phyloP scores from a whole-genome alignment of 2,113 vertebrate genomes.

The Eulemur macaco region DNA sequence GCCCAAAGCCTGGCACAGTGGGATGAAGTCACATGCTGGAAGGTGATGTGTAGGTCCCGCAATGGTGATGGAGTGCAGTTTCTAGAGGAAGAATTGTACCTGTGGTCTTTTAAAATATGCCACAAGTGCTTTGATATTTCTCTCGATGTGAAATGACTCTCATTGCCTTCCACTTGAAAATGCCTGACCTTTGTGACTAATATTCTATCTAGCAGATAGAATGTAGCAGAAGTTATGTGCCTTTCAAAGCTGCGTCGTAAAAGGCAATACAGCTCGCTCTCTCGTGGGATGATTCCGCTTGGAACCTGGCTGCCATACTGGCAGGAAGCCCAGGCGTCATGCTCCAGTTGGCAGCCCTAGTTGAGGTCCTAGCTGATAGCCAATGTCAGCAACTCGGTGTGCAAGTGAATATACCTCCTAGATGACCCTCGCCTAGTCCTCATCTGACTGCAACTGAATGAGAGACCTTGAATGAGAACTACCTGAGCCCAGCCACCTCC shows the following conservation, averaged over 20 bases:
- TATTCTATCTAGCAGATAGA: not conserved
- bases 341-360: not conserved
- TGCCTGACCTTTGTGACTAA: not conserved
- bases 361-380: not conserved
- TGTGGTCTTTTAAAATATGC: not conserved
- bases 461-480: not conserved
- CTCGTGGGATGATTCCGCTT: not conserved
- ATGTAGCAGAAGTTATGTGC: not conserved
- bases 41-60: not conserved
- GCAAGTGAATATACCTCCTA: not conserved
- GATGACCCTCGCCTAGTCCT: not conserved
- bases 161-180: not conserved
- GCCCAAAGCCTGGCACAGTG: not conserved
- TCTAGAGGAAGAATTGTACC: not conserved
- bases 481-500: not conserved
- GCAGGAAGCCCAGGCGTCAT: not conserved
- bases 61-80: not conserved
- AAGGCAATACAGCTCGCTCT: not conserved
- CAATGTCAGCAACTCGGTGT: not conserved
- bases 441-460: not conserved
- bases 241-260: not conserved
- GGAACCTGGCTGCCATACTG: not conserved
- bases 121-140: not conserved
- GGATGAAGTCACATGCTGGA: not conserved
- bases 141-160: not conserved